Base-by-base conservation (phyloP, 2,888 invertebrate genomes). In the Lepidocyrtinus sp. region DNA sequence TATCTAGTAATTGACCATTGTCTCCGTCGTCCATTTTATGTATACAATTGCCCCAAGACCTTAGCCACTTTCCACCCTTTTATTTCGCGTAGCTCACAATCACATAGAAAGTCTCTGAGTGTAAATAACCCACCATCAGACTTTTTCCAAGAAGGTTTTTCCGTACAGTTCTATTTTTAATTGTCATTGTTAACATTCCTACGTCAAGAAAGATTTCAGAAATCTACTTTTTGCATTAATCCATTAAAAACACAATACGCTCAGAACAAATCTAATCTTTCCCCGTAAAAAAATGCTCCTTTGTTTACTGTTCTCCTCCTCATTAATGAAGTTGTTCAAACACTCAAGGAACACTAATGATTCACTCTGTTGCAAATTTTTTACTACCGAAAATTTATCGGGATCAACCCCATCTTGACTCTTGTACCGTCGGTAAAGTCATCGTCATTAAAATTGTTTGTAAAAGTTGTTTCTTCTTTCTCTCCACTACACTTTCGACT, bases 11-110 rank as follows among this genome's bases (percentile, higher is more conserved):
- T 64, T 83, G 79, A 46, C 84, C 84, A 64, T 84, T 84, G 63
- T 84, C 84, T 50, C 82, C 82, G 59, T 82, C 81, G 24, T 84
- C 84, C 84, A 84, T 84, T 75, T 75, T 80, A 25, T 69, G 69
- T 5, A 36, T 36, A 12, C 36, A 36, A 36, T 36, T 36, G 36
- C 36, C n/a, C n/a, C n/a, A n/a, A 36, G 5, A 36, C 36, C 12
- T 36, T 36, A 36, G 36, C 5, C 5, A 36, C 5, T 36, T 36
- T n/a, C n/a, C n/a, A n/a, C n/a, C n/a, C n/a, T n/a, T n/a, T n/a
- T n/a, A n/a, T n/a, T n/a, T n/a, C n/a, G n/a, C n/a, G n/a, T n/a
- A n/a, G n/a, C n/a, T n/a, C n/a, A n/a, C n/a, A n/a, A n/a, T n/a
- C n/a, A n/a, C n/a, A n/a, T n/a, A n/a, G n/a, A n/a, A n/a, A n/a